Evolutionary conservation across 2,113 vertebrate genomes (phyloP).

Genomic region (Phocoena sinus): DNA sequence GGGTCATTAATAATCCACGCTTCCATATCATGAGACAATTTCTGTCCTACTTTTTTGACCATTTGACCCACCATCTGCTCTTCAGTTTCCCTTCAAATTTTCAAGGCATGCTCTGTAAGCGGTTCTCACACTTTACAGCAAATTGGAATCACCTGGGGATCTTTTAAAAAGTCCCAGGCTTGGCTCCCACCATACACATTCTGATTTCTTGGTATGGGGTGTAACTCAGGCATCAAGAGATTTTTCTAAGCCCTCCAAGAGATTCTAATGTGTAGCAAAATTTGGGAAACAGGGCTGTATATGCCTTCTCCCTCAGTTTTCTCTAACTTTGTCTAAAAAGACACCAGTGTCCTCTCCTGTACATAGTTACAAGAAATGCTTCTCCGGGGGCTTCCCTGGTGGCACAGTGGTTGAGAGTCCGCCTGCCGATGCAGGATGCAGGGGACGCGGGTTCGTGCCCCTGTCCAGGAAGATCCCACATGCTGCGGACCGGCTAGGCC

Average conservation of each 20-base stretch:
- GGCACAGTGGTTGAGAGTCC: no score
- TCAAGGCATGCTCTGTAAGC: background rate
- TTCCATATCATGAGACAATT: background rate
- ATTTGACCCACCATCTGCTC: background rate
- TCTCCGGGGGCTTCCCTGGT: background rate
- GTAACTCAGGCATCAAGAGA: background rate
- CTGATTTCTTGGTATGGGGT: background rate
- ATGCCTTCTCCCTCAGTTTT: background rate
- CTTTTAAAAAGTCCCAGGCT: background rate
- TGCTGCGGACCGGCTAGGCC: no score
- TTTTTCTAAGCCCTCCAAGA: background rate
- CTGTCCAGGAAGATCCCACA: no score
- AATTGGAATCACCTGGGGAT: background rate
- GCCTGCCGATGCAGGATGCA: no score
- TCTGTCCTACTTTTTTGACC: background rate
- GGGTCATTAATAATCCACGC: background rate
- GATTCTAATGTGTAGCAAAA: background rate
- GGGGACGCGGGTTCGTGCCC: no score
- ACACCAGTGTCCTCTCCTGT: background rate
- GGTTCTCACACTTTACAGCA: background rate
- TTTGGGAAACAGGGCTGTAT: background rate
- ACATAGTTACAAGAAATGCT: background rate
- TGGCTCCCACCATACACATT: background rate
- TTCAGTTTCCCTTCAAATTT: background rate
- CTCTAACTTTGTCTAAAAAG: background rate